These are phyloP conservation scores for Diploscapter pachys DNA, from an alignment of 1,140 invertebrate genomes.

Conservation along the genomic window DNA sequence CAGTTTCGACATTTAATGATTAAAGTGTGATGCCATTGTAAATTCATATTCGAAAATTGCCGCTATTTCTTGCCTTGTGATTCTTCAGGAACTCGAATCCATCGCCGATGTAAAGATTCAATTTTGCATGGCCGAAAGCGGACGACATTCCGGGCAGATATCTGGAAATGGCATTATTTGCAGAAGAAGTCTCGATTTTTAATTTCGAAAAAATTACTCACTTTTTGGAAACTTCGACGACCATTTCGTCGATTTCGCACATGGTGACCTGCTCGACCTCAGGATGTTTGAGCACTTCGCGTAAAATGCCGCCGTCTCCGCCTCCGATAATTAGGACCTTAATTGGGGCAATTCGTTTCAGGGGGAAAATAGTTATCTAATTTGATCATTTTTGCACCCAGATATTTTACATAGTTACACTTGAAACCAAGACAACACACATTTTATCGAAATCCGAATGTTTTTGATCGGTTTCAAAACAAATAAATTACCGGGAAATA, in stretches of 20 bases:
- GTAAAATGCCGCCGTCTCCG: slow-evolving; percentile 89
- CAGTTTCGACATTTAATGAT: too few relatives aligned
- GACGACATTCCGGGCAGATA: slow-evolving; percentile 80
- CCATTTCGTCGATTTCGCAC: slow-evolving; percentile 88
- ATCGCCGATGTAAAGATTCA: slow-evolving; percentile 81
- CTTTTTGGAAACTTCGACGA: slow-evolving; percentile 85
- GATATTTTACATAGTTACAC: neutral
- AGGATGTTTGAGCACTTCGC: slow-evolving; percentile 90
- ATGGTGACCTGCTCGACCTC: slow-evolving; percentile 78
- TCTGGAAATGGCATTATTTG: slow-evolving; percentile 4
- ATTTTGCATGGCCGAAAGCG: slow-evolving; percentile 78
- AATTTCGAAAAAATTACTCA: slow-evolving; percentile 53
- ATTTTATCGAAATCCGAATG: neutral
- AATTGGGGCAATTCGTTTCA: slow-evolving; percentile 14
- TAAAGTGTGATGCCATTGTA: too few relatives aligned
- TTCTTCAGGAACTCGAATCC: slow-evolving; percentile 90
- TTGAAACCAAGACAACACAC: neutral
- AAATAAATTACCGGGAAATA: too few relatives aligned
- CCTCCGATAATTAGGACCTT: slow-evolving; percentile 91
- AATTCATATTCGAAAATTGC: neutral
- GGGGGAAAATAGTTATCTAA: too few relatives aligned
- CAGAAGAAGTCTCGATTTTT: neutral
- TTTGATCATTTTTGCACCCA: too few relatives aligned
- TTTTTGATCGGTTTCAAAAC: too few relatives aligned
- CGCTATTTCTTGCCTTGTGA: slow-evolving; percentile 63